Conservation (phyloP, 2,113 vertebrate genomes). For the Sylvietta virens region DNA sequence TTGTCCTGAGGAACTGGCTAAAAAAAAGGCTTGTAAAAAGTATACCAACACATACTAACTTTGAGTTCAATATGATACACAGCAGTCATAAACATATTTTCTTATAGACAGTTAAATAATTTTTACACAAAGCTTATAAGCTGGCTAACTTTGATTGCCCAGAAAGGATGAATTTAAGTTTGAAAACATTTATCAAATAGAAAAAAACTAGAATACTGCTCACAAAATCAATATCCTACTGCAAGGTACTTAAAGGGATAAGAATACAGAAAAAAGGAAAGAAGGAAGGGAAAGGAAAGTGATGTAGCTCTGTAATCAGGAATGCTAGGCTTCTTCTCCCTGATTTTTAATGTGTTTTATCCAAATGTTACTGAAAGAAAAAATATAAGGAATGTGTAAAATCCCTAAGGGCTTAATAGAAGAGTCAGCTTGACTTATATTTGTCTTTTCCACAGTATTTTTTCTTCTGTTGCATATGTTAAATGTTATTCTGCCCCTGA, state of each 20-base stretch:
- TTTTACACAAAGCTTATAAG: background rate
- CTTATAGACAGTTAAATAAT: background rate
- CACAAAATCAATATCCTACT: background rate
- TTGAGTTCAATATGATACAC: background rate
- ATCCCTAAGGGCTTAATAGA: background rate
- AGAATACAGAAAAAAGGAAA: background rate
- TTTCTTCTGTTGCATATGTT: background rate
- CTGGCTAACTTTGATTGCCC: background rate
- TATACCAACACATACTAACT: background rate
- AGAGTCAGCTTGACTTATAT: background rate
- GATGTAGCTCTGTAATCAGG: background rate
- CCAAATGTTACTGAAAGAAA: background rate
- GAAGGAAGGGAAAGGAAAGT: background rate
- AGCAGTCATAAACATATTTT: background rate
- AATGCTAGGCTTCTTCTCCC: background rate
- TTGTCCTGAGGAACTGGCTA: background rate
- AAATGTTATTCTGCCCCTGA: background rate
- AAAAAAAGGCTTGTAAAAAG: background rate
- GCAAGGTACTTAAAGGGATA: background rate
- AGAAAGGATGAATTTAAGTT: background rate
- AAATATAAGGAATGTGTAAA: background rate
- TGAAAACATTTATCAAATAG: background rate
- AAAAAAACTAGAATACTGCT: background rate
- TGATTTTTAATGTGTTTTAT: background rate
- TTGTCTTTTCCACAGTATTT: background rate